phyloP scores from a whole-genome alignment of 2,888 invertebrate species.

The Allolobophora icterica region DNA sequence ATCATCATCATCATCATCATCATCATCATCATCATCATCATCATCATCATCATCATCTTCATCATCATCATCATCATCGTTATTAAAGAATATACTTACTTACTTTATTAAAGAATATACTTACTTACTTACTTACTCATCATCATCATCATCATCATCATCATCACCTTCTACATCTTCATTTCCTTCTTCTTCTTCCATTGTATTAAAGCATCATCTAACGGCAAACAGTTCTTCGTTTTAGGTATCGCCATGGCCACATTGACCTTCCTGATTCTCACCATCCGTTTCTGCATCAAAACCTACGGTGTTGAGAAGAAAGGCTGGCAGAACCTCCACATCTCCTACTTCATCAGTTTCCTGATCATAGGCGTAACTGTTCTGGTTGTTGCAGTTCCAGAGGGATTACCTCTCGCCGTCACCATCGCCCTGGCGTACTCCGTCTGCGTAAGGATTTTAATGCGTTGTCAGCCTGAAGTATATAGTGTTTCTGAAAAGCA shows the following conservation, averaged over 20 bases:
- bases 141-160: not conserved
- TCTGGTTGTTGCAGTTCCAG: slow-evolving; percentile 70
- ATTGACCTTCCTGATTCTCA: slow-evolving; percentile 92
- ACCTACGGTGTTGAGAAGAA: slow-evolving; percentile 80
- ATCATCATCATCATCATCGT: not conserved
- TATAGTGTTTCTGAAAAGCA: too few relatives aligned
- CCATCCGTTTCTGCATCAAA: slow-evolving; percentile 90
- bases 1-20: slow-evolving; percentile 20
- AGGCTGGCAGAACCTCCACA: slow-evolving; percentile 69
- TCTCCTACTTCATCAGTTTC: slow-evolving; percentile 75
- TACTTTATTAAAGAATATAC: too few relatives aligned
- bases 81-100: too few relatives aligned
- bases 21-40: slow-evolving; percentile 21
- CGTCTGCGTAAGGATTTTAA: slow-evolving; percentile 79
- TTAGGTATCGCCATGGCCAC: slow-evolving; percentile 91
- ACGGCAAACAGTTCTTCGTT: too few relatives aligned
- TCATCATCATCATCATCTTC: slow-evolving; percentile 19
- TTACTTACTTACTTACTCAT: too few relatives aligned
- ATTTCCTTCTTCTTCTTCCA: too few relatives aligned
- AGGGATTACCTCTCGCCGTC: slow-evolving; percentile 97
- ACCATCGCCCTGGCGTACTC: slow-evolving; percentile 98
- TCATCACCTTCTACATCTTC: too few relatives aligned
- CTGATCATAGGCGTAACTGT: not conserved
- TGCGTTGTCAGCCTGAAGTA: too few relatives aligned
- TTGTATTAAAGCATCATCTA: too few relatives aligned